A percentile compares a stretch with the other conserved stretches of the same genome.
These are phyloP conservation scores for Cuniculus paca DNA, from an alignment of 2,797 vertebrate genomes.

Conservation along the genomic window DNA sequence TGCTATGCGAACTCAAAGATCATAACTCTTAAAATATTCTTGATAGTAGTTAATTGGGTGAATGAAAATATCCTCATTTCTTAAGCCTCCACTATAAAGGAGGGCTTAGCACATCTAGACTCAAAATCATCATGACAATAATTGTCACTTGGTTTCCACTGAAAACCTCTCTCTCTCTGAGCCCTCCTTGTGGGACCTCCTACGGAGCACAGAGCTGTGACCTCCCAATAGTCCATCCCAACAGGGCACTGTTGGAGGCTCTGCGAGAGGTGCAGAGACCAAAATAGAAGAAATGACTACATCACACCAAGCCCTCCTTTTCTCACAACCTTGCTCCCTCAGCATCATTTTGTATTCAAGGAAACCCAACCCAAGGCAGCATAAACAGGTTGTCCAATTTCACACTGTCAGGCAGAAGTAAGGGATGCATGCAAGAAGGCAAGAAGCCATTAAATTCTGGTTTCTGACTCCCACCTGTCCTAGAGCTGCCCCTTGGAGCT, in stretches of 20 bases:
- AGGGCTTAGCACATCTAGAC: background rate
- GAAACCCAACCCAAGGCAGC: background rate
- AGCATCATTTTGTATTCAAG: background rate
- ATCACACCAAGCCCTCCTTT: background rate
- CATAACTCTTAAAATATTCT: background rate
- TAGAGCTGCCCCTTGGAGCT: accelerated
- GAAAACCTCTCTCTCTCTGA: too few species aligned
- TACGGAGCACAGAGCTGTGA: background rate
- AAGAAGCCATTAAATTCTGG: background rate
- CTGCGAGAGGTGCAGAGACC: background rate
- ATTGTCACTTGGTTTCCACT: background rate
- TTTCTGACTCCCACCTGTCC: background rate
- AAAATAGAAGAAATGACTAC: background rate
- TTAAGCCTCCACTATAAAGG: background rate
- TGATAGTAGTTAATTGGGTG: background rate
- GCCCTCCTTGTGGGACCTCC: background rate
- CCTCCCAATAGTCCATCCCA: too few species aligned
- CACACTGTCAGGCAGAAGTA: background rate
- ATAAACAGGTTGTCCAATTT: background rate
- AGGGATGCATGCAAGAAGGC: background rate
- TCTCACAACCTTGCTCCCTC: background rate
- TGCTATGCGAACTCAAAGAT: background rate
- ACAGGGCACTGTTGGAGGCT: background rate
- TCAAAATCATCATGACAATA: background rate
- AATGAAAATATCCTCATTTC: background rate